phyloP scores from a whole-genome alignment of 2,797 vertebrate genomes.

The Brotula barbata region DNA sequence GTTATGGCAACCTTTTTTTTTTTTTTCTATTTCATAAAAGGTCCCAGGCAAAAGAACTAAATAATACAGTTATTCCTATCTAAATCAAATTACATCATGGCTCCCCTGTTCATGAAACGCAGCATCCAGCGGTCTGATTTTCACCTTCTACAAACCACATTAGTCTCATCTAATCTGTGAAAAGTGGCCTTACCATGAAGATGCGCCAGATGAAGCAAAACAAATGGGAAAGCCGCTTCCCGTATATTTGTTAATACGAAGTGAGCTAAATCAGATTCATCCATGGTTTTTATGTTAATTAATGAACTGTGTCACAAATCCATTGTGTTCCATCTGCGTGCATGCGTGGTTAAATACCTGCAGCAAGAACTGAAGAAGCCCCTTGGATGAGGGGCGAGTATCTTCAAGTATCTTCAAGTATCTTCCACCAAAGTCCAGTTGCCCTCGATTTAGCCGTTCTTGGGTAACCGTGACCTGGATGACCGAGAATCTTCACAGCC shows the following conservation, averaged over 20 bases:
- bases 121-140: slow-evolving; percentile 2
- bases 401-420: no score
- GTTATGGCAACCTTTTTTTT: slow-evolving; percentile 8
- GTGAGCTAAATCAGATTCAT: no score
- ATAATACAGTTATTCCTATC: slow-evolving; percentile 16
- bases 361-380: no score
- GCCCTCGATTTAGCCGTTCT: no score
- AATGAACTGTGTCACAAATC: no score
- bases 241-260: slow-evolving; percentile 17
- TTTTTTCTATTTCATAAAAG: slow-evolving; percentile 1
- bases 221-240: neutral
- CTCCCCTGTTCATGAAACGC: neutral
- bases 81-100: neutral
- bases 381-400: no score
- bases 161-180: neutral
- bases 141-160: slow-evolving; percentile 3
- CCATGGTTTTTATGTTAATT: no score
- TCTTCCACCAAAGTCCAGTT: no score
- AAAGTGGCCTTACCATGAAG: neutral
- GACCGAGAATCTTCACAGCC: no score
- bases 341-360: no score
- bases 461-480: no score
- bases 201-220: neutral
- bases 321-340: no score
- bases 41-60: slow-evolving; percentile 14